Conservation (phyloP, 1,140 invertebrate genomes). For the Thrips palmi region DNA sequence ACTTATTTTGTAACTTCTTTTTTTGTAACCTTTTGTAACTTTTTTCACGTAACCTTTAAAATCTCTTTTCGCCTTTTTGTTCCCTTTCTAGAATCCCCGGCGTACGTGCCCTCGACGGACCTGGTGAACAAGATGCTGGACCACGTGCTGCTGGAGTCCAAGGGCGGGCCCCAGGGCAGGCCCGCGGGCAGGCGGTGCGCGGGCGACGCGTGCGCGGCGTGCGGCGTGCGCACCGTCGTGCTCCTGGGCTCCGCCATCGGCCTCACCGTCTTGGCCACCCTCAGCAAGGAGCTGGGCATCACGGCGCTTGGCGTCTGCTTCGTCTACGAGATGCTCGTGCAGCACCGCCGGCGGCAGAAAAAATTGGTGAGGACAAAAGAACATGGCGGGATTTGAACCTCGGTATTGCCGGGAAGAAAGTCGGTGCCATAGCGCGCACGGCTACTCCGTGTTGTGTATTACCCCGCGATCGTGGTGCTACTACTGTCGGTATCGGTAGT, state of each 20-base stretch:
- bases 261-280: slow-evolving; percentile 45
- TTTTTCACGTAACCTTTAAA: too few relatives aligned
- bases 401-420: too few relatives aligned
- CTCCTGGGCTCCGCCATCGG: slow-evolving; percentile 29
- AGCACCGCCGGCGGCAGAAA: background rate
- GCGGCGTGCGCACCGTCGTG: slow-evolving; percentile 32
- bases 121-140: slow-evolving; percentile 7
- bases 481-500: slow-evolving; percentile 9
- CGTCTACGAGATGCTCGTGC: slow-evolving; percentile 45
- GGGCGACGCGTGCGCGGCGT: slow-evolving; percentile 17
- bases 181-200: background rate
- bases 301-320: slow-evolving; percentile 77
- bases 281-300: slow-evolving; percentile 83
- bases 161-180: background rate
- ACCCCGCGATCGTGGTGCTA: slow-evolving; percentile 11
- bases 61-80: too few relatives aligned
- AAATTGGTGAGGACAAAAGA: slow-evolving; percentile 3
- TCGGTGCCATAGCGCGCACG: too few relatives aligned
- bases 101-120: background rate
- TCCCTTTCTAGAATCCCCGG: background rate
- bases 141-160: slow-evolving; percentile 5
- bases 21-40: too few relatives aligned
- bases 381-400: slow-evolving; percentile 7
- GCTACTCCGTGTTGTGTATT: too few relatives aligned
- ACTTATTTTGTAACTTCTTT: too few relatives aligned